A percentile compares a stretch with the other conserved stretches of the same genome.
Conservation (phyloP, 2,797 vertebrate genomes). For the Halcyon leucocephala region DNA sequence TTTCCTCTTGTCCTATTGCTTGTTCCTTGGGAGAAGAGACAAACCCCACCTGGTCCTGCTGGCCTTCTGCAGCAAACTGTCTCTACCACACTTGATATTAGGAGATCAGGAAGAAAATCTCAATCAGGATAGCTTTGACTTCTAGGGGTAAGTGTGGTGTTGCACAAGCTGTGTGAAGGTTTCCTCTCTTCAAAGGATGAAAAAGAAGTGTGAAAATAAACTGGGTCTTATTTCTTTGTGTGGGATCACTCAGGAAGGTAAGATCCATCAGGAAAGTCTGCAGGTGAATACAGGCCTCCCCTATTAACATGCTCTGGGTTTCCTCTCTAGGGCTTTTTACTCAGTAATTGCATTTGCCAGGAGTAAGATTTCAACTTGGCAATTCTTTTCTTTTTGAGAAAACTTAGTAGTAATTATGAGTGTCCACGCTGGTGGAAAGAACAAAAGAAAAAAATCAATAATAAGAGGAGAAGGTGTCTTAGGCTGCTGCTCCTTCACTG, state of each 20-base stretch:
- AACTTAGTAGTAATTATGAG: background rate
- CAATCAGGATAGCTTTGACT: background rate
- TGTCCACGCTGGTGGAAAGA: background rate
- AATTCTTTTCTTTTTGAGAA: background rate
- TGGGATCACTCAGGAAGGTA: background rate
- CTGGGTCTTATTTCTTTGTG: background rate
- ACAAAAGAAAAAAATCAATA: background rate
- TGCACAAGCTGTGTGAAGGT: background rate
- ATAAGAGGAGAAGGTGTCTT: background rate
- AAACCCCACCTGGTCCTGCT: too few relatives aligned
- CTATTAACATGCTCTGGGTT: background rate
- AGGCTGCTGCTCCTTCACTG: background rate
- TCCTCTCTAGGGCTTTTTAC: background rate
- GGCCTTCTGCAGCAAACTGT: background rate
- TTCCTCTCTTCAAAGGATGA: background rate
- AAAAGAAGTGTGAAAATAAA: background rate
- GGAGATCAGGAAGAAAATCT: background rate
- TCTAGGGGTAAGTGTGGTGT: background rate
- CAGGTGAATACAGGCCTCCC: background rate
- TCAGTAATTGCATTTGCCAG: background rate
- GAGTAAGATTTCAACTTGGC: background rate
- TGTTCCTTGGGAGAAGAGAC: background rate
- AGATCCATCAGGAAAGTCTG: background rate
- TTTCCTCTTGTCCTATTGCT: background rate
- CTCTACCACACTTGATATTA: background rate